Evolutionary conservation across 2,113 vertebrate species (phyloP), one percentile per base, ranked within the genome.

Genomic region (Lathamus discolor): DNA sequence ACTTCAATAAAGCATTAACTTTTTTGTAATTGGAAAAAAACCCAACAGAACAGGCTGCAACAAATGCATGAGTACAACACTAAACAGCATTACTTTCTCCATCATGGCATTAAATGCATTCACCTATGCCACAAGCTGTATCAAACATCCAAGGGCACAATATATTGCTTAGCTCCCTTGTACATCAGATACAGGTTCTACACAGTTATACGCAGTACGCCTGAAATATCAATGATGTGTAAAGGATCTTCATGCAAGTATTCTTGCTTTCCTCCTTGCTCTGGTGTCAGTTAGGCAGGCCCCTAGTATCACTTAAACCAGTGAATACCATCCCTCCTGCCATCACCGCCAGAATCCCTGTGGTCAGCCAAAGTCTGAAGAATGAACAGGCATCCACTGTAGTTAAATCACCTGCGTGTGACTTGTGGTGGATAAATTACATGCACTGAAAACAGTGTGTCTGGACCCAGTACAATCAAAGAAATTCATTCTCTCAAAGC

Each of bases 141-240:
- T 82, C 31, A 63, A 70, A 86, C 41, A 87, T 4, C 54, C 8
- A 64, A 39, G 15, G 8, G 20, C 14, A 52, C 13, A 61, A 22
- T 0, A 1, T 46, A 64, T 8, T 49, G 33, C n/a, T 59, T 79
- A 72, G 28, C 63, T 55, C 23, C 27, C 16, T 46, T 10, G 4
- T 24, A 52, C 2, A 0, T 0, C 3, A 1, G n/a, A 44, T 16
- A 39, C 6, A n/a, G 25, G 11, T 46, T 55, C 67, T 91, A 73
- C 17, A 41, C 4, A 22, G 11, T 46, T 39, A 55, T 5, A 54
- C 2, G 41, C 16, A 48, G 10, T 18, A 61, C 79, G 16, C 11
- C 23, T 35, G 52, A 82, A 93, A 94, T 84, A 52, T 46, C n/a
- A 78, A 27, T 9, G 3, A 54, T 2, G 6, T 31, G 37, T 35